A percentile compares a stretch with the other conserved stretches of the same genome.
phyloP scores from a whole-genome alignment of 1,140 invertebrate species.

The Dryas iulia region DNA sequence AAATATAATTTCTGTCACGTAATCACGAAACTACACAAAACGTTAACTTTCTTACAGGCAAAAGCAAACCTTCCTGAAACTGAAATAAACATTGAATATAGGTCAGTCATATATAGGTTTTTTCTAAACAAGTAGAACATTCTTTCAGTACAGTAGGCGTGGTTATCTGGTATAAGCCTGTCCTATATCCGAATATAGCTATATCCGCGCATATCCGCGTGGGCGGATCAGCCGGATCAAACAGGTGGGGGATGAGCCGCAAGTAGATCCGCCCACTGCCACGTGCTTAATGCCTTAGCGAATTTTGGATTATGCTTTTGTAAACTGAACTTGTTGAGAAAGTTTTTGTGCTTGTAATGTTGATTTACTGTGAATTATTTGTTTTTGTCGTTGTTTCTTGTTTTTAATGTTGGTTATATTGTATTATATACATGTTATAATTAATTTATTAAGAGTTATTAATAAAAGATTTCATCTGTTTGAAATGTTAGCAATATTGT shows the following conservation, averaged over 20 bases:
- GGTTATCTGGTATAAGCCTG: conserved; percentile 48
- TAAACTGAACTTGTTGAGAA: conserved; percentile 28
- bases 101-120: background rate
- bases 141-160: conserved; percentile 47
- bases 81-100: background rate
- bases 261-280: conserved; percentile 65
- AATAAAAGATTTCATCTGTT: no score
- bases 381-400: no score
- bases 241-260: conserved; percentile 78
- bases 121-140: background rate
- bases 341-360: no score
- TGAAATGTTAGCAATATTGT: no score
- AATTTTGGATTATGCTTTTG: conserved; percentile 17
- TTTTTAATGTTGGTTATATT: no score
- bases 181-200: conserved; percentile 50
- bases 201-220: conserved; percentile 56
- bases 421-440: no score
- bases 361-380: no score
- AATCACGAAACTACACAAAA: no score
- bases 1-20: no score
- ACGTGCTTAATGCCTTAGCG: conserved; percentile 46
- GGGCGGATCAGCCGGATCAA: conserved; percentile 76
- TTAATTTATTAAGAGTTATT: no score
- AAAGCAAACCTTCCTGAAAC: conserved; percentile 40
- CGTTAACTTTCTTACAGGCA: no score